A percentile compares a stretch with the other conserved stretches of the same genome.
Evolutionary conservation across 2,113 vertebrate genomes (phyloP).

Genomic region (Nannospalax galili): DNA sequence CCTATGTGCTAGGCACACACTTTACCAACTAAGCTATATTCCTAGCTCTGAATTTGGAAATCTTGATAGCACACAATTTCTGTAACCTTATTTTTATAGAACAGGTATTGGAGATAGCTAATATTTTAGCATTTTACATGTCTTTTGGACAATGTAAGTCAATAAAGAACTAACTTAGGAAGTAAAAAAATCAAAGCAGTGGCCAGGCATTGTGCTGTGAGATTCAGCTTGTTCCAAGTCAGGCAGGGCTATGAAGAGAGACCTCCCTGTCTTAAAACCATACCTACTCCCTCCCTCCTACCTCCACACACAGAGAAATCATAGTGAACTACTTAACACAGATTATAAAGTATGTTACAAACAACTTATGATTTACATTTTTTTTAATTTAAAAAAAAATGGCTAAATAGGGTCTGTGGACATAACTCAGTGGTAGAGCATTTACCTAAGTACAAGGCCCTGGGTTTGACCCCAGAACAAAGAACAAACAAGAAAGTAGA

Average conservation of each 20-base stretch:
- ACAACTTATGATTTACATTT: not conserved
- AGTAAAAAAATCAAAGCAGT: too few species aligned
- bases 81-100: not conserved
- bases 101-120: not conserved
- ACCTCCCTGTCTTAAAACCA: not conserved
- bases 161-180: too few species aligned
- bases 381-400: not conserved
- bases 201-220: too few species aligned
- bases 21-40: too few species aligned
- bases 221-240: too few species aligned
- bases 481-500: not conserved
- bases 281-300: too few species aligned
- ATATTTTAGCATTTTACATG: too few species aligned
- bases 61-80: not conserved
- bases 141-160: too few species aligned
- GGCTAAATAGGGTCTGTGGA: not conserved
- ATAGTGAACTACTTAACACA: not conserved
- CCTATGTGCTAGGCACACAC: too few species aligned
- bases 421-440: not conserved
- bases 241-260: too few species aligned
- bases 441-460: not conserved
- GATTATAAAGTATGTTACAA: constrained; percentile 42
- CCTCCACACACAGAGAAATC: not conserved
- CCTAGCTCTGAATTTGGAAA: too few species aligned
- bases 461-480: not conserved